These are phyloP conservation scores for Cyphomyrus discorhynchus DNA, from an alignment of 2,113 vertebrate species.

Conservation along the genomic window DNA sequence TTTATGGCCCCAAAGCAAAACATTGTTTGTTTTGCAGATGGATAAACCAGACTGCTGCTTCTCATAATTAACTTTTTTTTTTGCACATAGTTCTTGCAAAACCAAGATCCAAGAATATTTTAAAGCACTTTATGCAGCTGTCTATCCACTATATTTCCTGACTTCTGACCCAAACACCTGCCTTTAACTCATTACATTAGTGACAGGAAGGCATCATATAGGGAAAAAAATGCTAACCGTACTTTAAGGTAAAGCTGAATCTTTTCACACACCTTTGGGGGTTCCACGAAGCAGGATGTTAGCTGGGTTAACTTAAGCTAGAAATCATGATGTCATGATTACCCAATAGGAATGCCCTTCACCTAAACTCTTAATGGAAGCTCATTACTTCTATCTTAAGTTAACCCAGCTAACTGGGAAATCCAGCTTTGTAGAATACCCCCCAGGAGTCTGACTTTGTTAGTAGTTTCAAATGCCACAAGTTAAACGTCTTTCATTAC, in stretches of 20 bases:
- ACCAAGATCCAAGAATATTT: background rate
- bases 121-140: background rate
- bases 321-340: background rate
- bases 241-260: too few species aligned
- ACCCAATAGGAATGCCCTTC: background rate
- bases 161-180: background rate
- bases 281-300: background rate
- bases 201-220: background rate
- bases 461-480: background rate
- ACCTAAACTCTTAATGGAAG: background rate
- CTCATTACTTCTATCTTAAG: background rate
- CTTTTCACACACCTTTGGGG: too few species aligned
- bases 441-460: background rate
- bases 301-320: background rate
- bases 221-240: background rate
- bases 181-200: background rate
- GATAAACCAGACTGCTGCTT: background rate
- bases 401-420: background rate
- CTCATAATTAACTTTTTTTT: background rate
- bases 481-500: background rate
- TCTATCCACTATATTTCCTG: background rate
- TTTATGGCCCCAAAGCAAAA: background rate
- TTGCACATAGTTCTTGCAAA: background rate
- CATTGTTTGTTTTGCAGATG: background rate
- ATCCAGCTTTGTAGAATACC: background rate